Conservation (phyloP, 2,797 vertebrate species). For the Urosaurus nigricauda region DNA sequence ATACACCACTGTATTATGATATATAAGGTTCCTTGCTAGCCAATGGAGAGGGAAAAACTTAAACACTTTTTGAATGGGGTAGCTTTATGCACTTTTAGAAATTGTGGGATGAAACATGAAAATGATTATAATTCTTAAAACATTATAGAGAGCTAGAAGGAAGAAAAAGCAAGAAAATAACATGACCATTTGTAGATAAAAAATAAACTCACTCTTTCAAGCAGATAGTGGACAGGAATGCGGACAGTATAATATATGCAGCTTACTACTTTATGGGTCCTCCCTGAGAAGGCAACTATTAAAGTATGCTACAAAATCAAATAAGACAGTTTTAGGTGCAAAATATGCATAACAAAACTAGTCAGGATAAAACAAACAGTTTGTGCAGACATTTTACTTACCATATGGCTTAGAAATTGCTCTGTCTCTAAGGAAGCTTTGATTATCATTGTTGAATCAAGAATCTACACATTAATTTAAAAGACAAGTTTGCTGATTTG, state of each 20-base stretch:
- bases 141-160: not conserved
- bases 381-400: not conserved
- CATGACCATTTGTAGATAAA: not conserved
- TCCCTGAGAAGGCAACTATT: not conserved
- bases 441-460: not conserved
- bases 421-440: not conserved
- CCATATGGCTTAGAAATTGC: not conserved
- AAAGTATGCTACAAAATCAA: not conserved
- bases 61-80: not conserved
- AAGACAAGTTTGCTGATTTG: not conserved
- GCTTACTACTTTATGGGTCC: not conserved
- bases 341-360: no score
- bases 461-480: not conserved
- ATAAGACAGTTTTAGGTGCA: no score
- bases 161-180: not conserved
- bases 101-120: not conserved
- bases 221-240: not conserved
- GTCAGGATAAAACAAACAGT: no score
- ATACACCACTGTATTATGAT: constrained; percentile 12
- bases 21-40: not conserved
- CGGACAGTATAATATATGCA: not conserved
- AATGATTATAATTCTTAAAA: not conserved
- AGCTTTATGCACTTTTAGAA: not conserved
- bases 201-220: not conserved
- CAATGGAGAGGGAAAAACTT: not conserved